These are phyloP conservation scores for Myiopsitta monachus DNA, from an alignment of 2,113 vertebrate genomes.

Conservation along the genomic window DNA sequence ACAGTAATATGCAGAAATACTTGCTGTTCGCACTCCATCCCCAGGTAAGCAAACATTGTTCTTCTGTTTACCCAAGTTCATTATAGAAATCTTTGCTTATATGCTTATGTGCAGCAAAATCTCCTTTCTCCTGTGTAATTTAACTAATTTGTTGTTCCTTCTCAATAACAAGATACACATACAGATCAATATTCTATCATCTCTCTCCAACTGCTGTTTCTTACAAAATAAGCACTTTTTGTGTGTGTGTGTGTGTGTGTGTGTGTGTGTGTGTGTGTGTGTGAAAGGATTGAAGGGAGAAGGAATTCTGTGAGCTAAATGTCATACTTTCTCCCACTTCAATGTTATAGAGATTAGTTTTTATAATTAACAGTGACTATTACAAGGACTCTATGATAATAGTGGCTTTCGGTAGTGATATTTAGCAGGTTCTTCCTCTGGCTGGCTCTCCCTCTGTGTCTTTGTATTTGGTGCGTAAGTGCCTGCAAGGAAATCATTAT, in stretches of 20 bases:
- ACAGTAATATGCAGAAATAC: neutral
- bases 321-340: conserved; percentile 20
- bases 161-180: neutral
- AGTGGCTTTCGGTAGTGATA: neutral
- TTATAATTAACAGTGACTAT: conserved; percentile 41
- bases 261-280: neutral
- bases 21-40: neutral
- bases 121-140: conserved; percentile 23
- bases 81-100: neutral
- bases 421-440: neutral
- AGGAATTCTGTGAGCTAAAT: neutral
- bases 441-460: neutral
- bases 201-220: neutral
- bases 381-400: neutral
- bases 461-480: conserved; percentile 15
- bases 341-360: conserved; percentile 18
- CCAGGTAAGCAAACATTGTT: neutral
- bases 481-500: conserved; percentile 44
- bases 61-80: neutral
- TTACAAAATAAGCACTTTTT: neutral
- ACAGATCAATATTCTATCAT: neutral
- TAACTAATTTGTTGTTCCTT: conserved; percentile 1
- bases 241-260: neutral
- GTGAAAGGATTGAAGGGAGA: neutral
- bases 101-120: neutral